Conservation (phyloP, 2,113 vertebrate genomes). For the Bos indicus region DNA sequence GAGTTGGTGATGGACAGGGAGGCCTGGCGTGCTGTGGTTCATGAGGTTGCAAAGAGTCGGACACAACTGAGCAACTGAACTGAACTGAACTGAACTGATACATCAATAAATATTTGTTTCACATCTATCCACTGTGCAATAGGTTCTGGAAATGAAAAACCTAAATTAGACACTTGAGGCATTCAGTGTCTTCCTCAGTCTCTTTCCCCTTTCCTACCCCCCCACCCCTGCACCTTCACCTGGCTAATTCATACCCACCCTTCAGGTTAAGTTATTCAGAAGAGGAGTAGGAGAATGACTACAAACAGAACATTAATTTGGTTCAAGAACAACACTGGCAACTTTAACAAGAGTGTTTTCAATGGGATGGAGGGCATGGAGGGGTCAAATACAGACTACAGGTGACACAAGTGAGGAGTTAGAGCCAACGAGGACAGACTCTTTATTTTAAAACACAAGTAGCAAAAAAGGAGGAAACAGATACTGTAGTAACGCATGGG, state of each 20-base stretch:
- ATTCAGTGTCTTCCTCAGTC: not conserved
- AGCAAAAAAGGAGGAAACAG: not conserved
- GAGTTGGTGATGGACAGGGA: not conserved
- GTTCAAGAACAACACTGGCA: not conserved
- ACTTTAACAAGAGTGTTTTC: not conserved
- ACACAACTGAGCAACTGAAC: not conserved
- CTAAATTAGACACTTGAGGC: not conserved
- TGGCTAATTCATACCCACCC: not conserved
- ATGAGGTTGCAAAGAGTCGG: not conserved
- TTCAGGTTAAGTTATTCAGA: not conserved
- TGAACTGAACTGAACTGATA: not conserved
- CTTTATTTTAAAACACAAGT: not conserved
- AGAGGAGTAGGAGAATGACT: not conserved
- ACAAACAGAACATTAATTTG: not conserved
- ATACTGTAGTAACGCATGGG: not conserved
- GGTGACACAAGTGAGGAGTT: not conserved
- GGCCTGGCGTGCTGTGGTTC: not conserved
- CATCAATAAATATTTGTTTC: constrained; percentile 27
- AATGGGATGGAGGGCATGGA: too few relatives aligned
- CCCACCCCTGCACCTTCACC: not conserved
- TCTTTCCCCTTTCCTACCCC: not conserved
- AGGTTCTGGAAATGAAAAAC: not conserved
- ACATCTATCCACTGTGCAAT: not conserved
- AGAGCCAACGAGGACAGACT: not conserved
- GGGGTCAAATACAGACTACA: not conserved